Base-by-base conservation (phyloP, 2,113 vertebrate genomes). In the Clarias magur region DNA sequence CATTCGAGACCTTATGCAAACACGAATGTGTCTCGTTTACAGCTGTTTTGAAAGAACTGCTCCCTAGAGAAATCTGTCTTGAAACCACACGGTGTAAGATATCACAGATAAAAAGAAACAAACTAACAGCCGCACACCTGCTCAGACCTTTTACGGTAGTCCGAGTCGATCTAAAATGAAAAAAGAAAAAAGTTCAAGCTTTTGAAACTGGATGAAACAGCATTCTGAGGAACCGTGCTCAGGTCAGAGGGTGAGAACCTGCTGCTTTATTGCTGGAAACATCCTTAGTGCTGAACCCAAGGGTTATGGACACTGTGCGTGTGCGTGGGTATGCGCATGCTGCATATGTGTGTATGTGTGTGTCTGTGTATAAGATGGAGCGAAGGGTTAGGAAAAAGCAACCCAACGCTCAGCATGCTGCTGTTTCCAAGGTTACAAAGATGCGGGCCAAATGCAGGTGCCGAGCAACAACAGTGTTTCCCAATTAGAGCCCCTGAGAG, bases 361-460 rank as follows among this genome's bases (percentile, higher is more conserved):
- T 63, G 65, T 63, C 34, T 62, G n/a, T 27, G 34, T 12, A 54
- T 89, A 83, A 83, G 85, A 83, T 84, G 82, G 57, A 73, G 76
- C 86, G 85, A 84, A 89, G 90, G 86, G 80, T 34, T 89, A 82
- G 79, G 86, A 80, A 86, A 91, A 89, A 87, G 75, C 85, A 76
- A 89, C 90, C 92, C 92, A 91, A 90, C 88, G 89, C 92, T 78
- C 93, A 91, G 92, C 87, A 84, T 90, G 91, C 89, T 88, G 91
- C 93, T 93, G 95, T 95, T 94, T 93, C 94, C 95, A 95, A 91
- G 93, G 93, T 91, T 94, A 95, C 94, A 89, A 91, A 86, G 92
- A 93, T 92, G 92, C 72, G 73, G 76, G 91, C 91, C 92, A 88
- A 94, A 92, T 92, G 92, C 94, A 95, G 94, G 94, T 95, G 93